These are phyloP conservation scores for Anisognathus igniventris DNA, from an alignment of 2,797 vertebrate species.

Conservation along the genomic window DNA sequence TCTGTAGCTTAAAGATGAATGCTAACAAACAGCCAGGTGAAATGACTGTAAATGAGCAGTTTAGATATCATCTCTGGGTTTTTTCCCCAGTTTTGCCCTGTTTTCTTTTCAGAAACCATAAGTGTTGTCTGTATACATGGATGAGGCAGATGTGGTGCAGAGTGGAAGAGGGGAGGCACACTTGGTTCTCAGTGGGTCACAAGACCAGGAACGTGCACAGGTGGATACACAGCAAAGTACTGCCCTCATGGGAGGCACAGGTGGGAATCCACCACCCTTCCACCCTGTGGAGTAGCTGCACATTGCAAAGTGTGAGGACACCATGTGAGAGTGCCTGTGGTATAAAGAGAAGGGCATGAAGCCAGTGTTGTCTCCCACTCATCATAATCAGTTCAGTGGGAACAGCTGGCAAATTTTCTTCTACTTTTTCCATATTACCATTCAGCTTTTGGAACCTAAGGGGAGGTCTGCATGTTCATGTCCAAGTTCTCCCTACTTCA, in stretches of 20 bases:
- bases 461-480: neutral
- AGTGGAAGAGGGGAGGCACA: neutral
- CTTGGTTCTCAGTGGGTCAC: neutral
- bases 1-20: neutral
- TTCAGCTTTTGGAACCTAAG: neutral
- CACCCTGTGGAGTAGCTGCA: accelerated
- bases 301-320: neutral
- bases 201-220: neutral
- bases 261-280: no score
- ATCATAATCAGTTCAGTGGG: neutral
- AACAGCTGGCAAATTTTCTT: neutral
- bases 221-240: neutral
- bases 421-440: neutral
- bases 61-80: neutral
- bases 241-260: neutral
- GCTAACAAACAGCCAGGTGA: neutral
- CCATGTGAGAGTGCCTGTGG: accelerated
- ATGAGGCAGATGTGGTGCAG: neutral
- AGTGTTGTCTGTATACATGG: neutral
- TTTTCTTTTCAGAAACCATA: neutral
- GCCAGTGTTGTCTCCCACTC: neutral
- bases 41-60: neutral
- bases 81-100: neutral
- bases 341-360: neutral
- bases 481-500: neutral